Evolutionary conservation across 2,888 invertebrate species (phyloP), one percentile per base, ranked within the genome.

Genomic region (Protodeltote pygarga): DNA sequence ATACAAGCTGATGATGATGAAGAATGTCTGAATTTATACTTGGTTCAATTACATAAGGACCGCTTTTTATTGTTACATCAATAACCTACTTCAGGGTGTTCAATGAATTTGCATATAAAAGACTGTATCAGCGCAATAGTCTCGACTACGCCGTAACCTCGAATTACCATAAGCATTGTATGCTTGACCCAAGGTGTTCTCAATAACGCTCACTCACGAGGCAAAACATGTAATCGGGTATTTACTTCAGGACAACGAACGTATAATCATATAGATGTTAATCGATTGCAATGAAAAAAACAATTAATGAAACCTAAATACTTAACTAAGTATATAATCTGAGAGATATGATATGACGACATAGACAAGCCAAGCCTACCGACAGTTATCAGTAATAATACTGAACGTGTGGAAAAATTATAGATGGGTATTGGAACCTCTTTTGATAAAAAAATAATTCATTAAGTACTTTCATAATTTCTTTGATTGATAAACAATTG

Each of bases 271-370:
- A n/a, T 23, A 25, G 25, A 41, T 51, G 15, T 14, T 13, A 19
- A 34, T 23, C 32, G 29, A 58, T 57, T 42, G 27, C 15, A 38
- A 39, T 35, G 10, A 45, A 25, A 24, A 49, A 10, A 29, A 23
- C 14, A 1, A 25, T 13, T 46, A 34, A 21, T 3, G 16, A 47
- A 21, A 37, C 38, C 31, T 40, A 17, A 21, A 34, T 13, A 31
- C 13, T 33, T 37, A 19, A 54, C 35, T 42, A n/a, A n/a, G n/a
- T n/a, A n/a, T n/a, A n/a, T n/a, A n/a, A n/a, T n/a, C n/a, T n/a
- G n/a, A n/a, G n/a, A n/a, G n/a, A n/a, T n/a, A 35, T 46, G 53
- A 63, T 57, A 15, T 66, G 65, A 74, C 64, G 69, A 54, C 33
- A 48, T 6, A 28, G 49, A 38, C 38, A 31, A 48, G 37, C 21